These are phyloP conservation scores for Sinotaia quadrata DNA, from an alignment of 2,888 invertebrate genomes.

Conservation along the genomic window DNA sequence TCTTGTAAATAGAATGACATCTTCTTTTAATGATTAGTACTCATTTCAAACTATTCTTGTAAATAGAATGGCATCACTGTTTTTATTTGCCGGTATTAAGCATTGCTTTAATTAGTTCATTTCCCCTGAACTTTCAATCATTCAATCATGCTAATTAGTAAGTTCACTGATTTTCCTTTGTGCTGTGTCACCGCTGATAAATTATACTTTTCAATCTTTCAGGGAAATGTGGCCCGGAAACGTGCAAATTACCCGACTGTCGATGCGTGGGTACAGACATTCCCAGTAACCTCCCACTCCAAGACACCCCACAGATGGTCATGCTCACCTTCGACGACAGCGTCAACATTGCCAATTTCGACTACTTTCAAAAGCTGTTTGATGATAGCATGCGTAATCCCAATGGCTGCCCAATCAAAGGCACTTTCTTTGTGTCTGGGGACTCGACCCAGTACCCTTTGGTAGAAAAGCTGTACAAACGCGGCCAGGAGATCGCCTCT, in stretches of 20 bases:
- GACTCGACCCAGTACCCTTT: slow-evolving; percentile 99
- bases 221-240: slow-evolving; percentile 37
- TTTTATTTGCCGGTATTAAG: neutral
- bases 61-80: too few relatives aligned
- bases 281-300: slow-evolving; percentile 36
- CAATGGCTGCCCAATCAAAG: slow-evolving; percentile 81
- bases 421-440: slow-evolving; percentile 97
- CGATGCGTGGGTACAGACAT: slow-evolving; percentile 42
- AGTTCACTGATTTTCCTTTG: neutral
- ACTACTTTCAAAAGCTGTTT: slow-evolving; percentile 43
- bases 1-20: too few relatives aligned
- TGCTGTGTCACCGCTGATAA: neutral
- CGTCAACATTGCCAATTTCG: slow-evolving; percentile 44
- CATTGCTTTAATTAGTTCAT: neutral
- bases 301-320: slow-evolving; percentile 51
- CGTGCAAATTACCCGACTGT: slow-evolving; percentile 44
- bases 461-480: slow-evolving; percentile 94
- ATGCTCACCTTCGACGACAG: slow-evolving; percentile 60
- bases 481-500: slow-evolving; percentile 97
- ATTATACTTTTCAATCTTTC: slow-evolving; percentile 8
- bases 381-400: slow-evolving; percentile 74
- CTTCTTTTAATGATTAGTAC: too few relatives aligned
- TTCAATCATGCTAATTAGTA: neutral
- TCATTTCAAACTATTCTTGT: too few relatives aligned
- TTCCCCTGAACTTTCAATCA: neutral